A percentile compares a stretch with the other conserved stretches of the same genome.
Evolutionary conservation across 1,140 invertebrate genomes (phyloP).

Genomic region (Dendrolimus punctatus): DNA sequence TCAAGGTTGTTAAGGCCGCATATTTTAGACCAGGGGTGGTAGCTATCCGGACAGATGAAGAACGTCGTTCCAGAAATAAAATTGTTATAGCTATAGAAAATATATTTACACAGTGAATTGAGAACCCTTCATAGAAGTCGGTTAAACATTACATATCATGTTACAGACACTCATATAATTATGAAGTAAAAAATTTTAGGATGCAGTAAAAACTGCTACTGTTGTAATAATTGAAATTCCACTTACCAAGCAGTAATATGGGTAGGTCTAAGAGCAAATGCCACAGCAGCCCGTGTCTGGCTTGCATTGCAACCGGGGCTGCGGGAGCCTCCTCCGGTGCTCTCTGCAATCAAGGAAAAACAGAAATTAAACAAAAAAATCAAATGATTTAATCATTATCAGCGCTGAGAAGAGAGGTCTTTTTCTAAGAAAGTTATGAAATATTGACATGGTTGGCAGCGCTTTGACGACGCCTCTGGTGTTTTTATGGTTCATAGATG

Average conservation of each 20-base stretch:
- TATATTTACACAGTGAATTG: no score
- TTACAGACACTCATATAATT: background rate
- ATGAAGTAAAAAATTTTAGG: background rate
- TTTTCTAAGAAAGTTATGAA: no score
- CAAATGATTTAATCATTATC: background rate
- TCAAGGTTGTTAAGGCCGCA: no score
- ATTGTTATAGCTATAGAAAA: no score
- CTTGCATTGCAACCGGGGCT: constrained; percentile 45
- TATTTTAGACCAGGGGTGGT: no score
- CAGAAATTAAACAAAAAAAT: constrained; percentile 1
- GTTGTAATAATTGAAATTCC: constrained; percentile 2
- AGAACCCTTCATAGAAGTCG: no score
- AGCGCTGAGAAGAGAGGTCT: background rate
- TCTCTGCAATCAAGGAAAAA: constrained; percentile 33
- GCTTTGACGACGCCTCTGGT: no score
- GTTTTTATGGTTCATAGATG: no score
- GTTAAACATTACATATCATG: constrained; percentile 1
- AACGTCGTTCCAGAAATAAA: no score
- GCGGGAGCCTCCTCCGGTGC: constrained; percentile 26
- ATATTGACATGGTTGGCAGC: no score
- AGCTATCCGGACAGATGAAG: no score
- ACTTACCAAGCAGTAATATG: constrained; percentile 54
- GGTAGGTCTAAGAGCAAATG: constrained; percentile 55
- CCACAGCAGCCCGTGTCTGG: constrained; percentile 46
- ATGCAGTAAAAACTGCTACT: background rate